Base-by-base conservation (phyloP, 2,797 vertebrate genomes). In the Xyrichtys novacula region DNA sequence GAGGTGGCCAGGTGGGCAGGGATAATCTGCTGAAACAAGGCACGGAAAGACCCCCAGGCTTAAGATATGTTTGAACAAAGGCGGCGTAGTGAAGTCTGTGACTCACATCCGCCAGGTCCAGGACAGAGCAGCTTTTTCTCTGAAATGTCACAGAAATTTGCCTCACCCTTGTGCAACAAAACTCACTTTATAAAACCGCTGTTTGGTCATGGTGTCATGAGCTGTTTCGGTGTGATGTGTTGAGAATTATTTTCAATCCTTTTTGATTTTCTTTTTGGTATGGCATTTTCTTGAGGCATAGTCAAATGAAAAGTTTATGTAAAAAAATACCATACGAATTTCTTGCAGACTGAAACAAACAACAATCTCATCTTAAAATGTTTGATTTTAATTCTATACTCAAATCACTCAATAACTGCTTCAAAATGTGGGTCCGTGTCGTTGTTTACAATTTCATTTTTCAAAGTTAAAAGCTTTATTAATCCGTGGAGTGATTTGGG, bases 1-100 rank as follows among this genome's bases (percentile, higher is more conserved):
- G 98, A 99, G 38, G 98, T 99, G 84, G 96, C 96, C 85, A 98
- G 92, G 81, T 98, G 94, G 52, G 97, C 95, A 26, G 98, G 98
- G 71, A 99, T 94, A 38, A 94, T 92, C 90, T 98, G 97, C 95
- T 96, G 40, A 25, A 61, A 32, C 9, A 54, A 39, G 25, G 7
- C 19, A 61, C 7, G 57, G 71, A 10, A 36, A 7, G 16, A 42
- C 17, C 6, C 4, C 57, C 0, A 53, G 42, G 14, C 16, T 31
- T 16, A 52, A 44, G 42, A 44, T n/a, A 34, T 23, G n/a, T 50
- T 63, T 48, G 38, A 65, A 59, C 15, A 32, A 46, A 9, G 5
- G 15, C 34, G 50, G 36, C 31, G 15, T 1, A 39, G 7, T 47
- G 40, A 26, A 52, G 39, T 14, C 28, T 22, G 19, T 34, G 65